These are phyloP conservation scores for Apamea crenata DNA, from an alignment of 2,888 invertebrate species.

Conservation along the genomic window DNA sequence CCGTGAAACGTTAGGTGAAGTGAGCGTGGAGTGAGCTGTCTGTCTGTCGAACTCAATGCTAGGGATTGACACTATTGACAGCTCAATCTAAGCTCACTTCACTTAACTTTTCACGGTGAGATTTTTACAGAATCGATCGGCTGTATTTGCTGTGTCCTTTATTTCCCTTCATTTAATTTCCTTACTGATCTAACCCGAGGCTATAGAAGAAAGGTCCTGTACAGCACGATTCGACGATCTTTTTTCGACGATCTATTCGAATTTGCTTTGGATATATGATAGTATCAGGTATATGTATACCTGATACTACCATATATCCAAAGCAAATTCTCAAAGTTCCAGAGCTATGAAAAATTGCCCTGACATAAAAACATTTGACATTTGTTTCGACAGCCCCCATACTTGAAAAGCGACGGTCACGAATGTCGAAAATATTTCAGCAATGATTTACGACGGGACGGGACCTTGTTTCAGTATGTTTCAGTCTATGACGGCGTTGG, in stretches of 20 bases:
- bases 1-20: too few relatives aligned
- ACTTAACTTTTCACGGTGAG: too few relatives aligned
- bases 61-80: too few relatives aligned
- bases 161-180: not conserved
- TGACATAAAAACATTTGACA: slow-evolving; percentile 58
- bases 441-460: slow-evolving; percentile 49
- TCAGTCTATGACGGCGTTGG: not conserved
- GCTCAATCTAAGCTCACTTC: too few relatives aligned
- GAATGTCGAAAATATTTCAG: slow-evolving; percentile 65
- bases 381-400: slow-evolving; percentile 44
- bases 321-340: slow-evolving; percentile 53
- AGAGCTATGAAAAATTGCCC: slow-evolving; percentile 54
- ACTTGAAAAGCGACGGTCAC: slow-evolving; percentile 38
- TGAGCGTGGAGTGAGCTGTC: too few relatives aligned
- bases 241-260: too few relatives aligned
- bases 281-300: too few relatives aligned
- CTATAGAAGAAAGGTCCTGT: not conserved
- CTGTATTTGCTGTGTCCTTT: not conserved
- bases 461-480: slow-evolving; percentile 13
- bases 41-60: too few relatives aligned
- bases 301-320: slow-evolving; percentile 35
- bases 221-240: not conserved
- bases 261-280: too few relatives aligned
- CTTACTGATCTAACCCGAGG: not conserved
- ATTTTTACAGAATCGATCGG: too few relatives aligned